Percentiles rank a stretch among this genome's conserved stretches.
Evolutionary conservation across 2,113 vertebrate species (phyloP).

Genomic region (Cyrtonyx montezumae): DNA sequence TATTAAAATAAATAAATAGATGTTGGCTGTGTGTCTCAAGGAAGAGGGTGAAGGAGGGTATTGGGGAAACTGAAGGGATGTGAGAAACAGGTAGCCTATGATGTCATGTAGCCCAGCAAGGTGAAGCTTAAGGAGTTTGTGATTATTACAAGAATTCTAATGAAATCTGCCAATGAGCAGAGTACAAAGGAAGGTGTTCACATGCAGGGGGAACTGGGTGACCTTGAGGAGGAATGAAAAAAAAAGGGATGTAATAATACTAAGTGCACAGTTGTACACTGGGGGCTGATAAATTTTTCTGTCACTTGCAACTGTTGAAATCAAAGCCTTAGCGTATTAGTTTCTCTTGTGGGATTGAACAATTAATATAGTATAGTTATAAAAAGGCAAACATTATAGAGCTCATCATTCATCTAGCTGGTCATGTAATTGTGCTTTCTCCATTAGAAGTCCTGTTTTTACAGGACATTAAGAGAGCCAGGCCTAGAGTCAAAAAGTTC

Average conservation of each 20-base stretch:
- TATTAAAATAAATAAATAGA: not conserved
- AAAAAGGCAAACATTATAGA: not conserved
- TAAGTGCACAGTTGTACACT: conserved; percentile 41
- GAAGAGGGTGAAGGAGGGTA: not conserved
- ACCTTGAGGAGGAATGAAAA: conserved; percentile 62
- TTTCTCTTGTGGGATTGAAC: not conserved
- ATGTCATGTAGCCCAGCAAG: not conserved
- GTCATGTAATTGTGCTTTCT: not conserved
- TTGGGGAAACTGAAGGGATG: not conserved
- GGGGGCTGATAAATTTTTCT: conserved; percentile 45
- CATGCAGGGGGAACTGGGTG: conserved; percentile 23
- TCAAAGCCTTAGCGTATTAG: not conserved
- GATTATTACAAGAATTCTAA: conserved; percentile 51
- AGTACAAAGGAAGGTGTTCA: not conserved
- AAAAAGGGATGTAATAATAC: conserved; percentile 60
- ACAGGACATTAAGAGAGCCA: not conserved
- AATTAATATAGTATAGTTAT: not conserved
- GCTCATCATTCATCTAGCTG: not conserved
- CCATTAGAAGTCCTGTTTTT: not conserved
- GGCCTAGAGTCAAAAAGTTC: not conserved
- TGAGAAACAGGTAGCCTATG: not conserved
- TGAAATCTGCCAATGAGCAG: conserved; percentile 31
- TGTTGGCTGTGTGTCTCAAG: not conserved
- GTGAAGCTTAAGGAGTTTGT: conserved; percentile 31
- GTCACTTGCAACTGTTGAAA: conserved; percentile 33